Evolutionary conservation across 2,113 vertebrate species (phyloP), one percentile per base, ranked within the genome.

Genomic region (Odontesthes bonariensis): DNA sequence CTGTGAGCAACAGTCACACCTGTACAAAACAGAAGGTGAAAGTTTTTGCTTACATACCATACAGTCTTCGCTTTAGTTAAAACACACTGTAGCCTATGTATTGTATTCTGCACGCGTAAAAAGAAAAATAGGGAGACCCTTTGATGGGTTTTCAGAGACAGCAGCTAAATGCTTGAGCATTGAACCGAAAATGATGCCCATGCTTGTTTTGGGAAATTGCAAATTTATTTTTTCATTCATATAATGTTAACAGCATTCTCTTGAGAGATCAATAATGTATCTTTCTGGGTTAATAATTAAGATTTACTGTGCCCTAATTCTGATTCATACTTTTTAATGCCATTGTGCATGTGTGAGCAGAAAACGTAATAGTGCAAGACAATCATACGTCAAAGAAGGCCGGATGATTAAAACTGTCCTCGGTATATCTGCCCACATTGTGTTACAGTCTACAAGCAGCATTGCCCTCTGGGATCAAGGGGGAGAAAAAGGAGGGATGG

Each of bases 11-110:
- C 79, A 75, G 67, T 80, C 85, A 81, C 83, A 86, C 77, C 84
- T 83, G 81, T 68, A 72, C 47, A 67, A 66, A 83, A 63, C 44
- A 84, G 73, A 74, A 84, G 81, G 81, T 89, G 83, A 89, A 86
- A 69, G 71, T 79, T 69, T 83, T 33, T 38, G 55, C 51, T 16
- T n/a, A 52, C 78, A 82, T 89, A 84, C 69, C 61, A 72, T 0
- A 19, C 46, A 49, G 33, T 67, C 51, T 78, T 78, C 35, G 64
- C 74, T 86, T 66, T 77, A 82, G 62, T 70, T 88, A 84, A 86
- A 27, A 77, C 72, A 75, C 61, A 10, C 68, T 55, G 69, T 77
- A n/a, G n/a, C n/a, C n/a, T n/a, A 84, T 77, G 58, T 33, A 75
- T 46, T 80, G 71, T 19, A 62, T 58, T 57, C 10, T 57, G 9